A percentile compares a stretch with the other conserved stretches of the same genome.
Evolutionary conservation across 1,140 invertebrate species (phyloP).

Genomic region (Ostrea denselamellosa): DNA sequence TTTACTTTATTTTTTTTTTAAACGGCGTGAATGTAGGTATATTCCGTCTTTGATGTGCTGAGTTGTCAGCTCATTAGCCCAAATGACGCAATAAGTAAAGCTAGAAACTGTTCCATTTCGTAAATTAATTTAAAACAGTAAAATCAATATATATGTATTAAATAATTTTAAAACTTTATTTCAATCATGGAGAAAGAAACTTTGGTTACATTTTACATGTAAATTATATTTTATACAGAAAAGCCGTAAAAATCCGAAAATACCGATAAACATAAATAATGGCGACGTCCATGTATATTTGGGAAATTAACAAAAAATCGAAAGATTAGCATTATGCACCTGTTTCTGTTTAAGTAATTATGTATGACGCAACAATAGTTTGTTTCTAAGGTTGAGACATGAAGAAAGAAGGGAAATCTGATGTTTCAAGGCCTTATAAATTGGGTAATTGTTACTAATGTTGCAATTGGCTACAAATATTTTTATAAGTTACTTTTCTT

Average conservation of each 20-base stretch:
- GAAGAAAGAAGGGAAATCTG: constrained; percentile 14
- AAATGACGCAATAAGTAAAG: constrained; percentile 37
- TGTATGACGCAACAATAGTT: not conserved
- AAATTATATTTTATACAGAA: not conserved
- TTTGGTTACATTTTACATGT: not conserved
- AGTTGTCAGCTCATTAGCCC: constrained; percentile 59
- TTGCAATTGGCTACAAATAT: not conserved
- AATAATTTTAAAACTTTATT: not conserved
- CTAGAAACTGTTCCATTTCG: constrained; percentile 14
- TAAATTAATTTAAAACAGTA: not conserved
- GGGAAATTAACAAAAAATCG: not conserved
- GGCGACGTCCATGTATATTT: constrained; percentile 51
- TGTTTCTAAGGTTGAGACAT: not conserved
- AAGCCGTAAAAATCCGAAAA: not conserved
- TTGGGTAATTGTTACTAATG: not conserved
- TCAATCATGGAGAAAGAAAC: not conserved
- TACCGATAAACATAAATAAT: constrained; percentile 19
- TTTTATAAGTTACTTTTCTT: too few relatives aligned
- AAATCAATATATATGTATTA: not conserved
- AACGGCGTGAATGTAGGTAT: not conserved
- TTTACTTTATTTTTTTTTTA: not conserved
- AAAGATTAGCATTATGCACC: not conserved
- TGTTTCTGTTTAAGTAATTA: not conserved
- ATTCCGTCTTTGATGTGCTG: constrained; percentile 49
- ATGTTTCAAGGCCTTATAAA: constrained; percentile 21